Evolutionary conservation across 2,113 vertebrate genomes (phyloP), one percentile per base, ranked within the genome.

Genomic region (Glaucomys volans): DNA sequence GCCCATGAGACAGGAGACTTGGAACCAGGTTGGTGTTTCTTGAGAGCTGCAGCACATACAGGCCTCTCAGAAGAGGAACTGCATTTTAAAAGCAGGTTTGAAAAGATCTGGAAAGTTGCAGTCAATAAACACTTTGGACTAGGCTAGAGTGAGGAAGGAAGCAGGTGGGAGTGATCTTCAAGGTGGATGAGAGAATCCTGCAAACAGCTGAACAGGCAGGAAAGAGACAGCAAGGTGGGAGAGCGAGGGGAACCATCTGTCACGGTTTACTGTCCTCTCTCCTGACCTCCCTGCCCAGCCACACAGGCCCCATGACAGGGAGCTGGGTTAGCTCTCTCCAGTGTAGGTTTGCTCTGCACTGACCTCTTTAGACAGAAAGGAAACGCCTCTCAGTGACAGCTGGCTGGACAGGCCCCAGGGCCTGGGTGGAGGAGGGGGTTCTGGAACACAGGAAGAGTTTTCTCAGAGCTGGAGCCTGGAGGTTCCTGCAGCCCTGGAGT

Each of bases 391-490:
- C 42, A 14, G 59, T 9, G 71, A 57, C 92, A 86, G 92, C 89
- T 66, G 82, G 59, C 52, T 77, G 13, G 44, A n/a, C 24, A 47
- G 37, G 74, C 54, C 42, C 59, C 59, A 28, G n/a, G 4, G 76
- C 42, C 82, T 50, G 62, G 59, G 54, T 3, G 52, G 86, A 30
- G 50, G 32, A 35, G 7, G 8, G 57, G 72, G 28, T 2, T 47
- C 85, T 84, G 91, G 64, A 66, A 91, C n/a, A 54, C 0, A 84
- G 71, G 74, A 37, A 84, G 44, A 67, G 14, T 66, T 93, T 97
- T 91, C 92, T 95, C 75, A 71, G 54, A 94, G 62, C 74, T 89
- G 87, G 62, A 79, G 80, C 12, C 20, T 26, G 16, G 79, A 71
- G 44, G 54, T 76, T 93, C 32, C 52, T 16, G 26, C 28, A 62